These are phyloP conservation scores for Aulostomus chinensis DNA, from an alignment of 2,797 vertebrate genomes.

Conservation along the genomic window DNA sequence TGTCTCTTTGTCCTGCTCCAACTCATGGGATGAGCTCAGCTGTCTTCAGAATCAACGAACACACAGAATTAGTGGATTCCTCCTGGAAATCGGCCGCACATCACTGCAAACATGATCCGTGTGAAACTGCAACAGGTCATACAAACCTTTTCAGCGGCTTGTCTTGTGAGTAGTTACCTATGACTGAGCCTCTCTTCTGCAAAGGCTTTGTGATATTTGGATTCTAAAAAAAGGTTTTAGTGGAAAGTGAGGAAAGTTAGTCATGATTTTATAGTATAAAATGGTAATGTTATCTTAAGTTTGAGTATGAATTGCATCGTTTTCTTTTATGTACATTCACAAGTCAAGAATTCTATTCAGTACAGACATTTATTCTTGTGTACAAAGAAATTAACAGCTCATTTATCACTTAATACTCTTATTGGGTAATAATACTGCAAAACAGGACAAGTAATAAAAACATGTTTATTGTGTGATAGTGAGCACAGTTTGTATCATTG, in stretches of 20 bases:
- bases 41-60: constrained; percentile 69
- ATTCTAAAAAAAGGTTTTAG: constrained; percentile 70
- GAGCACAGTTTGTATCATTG: no score
- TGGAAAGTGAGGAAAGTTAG: constrained; percentile 48
- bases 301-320: no score
- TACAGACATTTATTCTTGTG: no score
- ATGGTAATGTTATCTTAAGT: no score
- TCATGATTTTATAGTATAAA: background rate
- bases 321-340: no score
- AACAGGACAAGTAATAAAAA: no score
- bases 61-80: constrained; percentile 50
- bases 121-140: constrained; percentile 9
- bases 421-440: no score
- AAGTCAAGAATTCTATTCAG: no score
- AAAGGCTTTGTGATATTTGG: constrained; percentile 70
- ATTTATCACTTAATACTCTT: no score
- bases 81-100: background rate
- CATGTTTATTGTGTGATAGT: no score
- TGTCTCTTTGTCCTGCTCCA: constrained; percentile 57
- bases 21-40: constrained; percentile 62
- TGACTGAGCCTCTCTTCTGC: constrained; percentile 84
- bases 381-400: no score
- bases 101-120: constrained; percentile 10
- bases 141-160: constrained; percentile 80
- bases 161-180: constrained; percentile 81